phyloP scores from a whole-genome alignment of 2,888 invertebrate species.

The Acleris sparsana region DNA sequence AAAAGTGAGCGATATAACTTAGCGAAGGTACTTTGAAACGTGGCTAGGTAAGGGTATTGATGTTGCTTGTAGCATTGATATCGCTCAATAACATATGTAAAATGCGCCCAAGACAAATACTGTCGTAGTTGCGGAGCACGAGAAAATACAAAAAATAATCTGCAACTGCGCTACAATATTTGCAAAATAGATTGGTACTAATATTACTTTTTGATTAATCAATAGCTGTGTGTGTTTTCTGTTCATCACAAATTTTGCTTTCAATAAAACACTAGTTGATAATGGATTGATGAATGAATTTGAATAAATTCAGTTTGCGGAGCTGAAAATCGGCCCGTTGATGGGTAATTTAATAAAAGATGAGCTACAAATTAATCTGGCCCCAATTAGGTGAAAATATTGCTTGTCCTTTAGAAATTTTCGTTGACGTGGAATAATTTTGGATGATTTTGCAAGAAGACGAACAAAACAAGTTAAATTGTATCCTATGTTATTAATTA shows the following conservation, averaged over 20 bases:
- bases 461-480: constrained; percentile 5
- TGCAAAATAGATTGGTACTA: too few species aligned
- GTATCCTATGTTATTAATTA: background rate
- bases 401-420: constrained; percentile 13
- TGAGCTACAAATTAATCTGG: constrained; percentile 29
- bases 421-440: constrained; percentile 17
- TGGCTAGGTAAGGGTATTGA: too few species aligned
- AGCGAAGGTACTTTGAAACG: too few species aligned
- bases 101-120: too few species aligned
- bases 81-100: too few species aligned
- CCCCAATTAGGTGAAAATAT: constrained; percentile 26
- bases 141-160: too few species aligned
- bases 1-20: too few species aligned
- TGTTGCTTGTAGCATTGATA: too few species aligned
- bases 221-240: too few species aligned
- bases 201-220: too few species aligned
- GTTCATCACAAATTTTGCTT: background rate
- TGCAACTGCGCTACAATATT: too few species aligned
- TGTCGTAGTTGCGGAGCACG: too few species aligned
- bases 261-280: constrained; percentile 22
- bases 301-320: constrained; percentile 33
- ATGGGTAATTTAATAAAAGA: constrained; percentile 33
- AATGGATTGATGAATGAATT: constrained; percentile 36
- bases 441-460: background rate
- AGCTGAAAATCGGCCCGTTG: constrained; percentile 20